A percentile compares a stretch with the other conserved stretches of the same genome.
Evolutionary conservation across 2,888 invertebrate species (phyloP).

Genomic region (Phoenoteleia sp.): DNA sequence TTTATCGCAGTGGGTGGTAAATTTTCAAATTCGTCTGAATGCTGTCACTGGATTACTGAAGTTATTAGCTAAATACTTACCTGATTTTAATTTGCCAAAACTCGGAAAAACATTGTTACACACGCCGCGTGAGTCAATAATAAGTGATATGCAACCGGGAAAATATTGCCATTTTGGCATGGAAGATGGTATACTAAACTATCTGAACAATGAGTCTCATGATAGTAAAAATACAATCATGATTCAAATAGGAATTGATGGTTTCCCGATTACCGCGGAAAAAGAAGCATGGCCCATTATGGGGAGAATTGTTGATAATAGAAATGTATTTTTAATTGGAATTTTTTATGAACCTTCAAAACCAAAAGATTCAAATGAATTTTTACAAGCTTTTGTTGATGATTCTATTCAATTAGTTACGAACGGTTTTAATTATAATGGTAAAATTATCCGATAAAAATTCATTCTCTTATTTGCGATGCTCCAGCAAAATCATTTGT

Average conservation of each 20-base stretch:
- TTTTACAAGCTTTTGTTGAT: not conserved
- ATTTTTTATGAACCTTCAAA: not conserved
- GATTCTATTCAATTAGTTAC: not conserved
- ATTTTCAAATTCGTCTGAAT: too few relatives aligned
- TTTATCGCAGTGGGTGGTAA: too few relatives aligned
- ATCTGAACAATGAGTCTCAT: not conserved
- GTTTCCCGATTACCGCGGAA: not conserved
- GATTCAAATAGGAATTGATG: slow-evolving; percentile 3
- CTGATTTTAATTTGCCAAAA: not conserved
- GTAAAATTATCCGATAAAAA: not conserved
- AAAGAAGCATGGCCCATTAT: slow-evolving; percentile 18
- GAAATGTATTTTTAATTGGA: not conserved
- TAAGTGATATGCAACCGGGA: not conserved
- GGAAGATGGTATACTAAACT: not conserved
- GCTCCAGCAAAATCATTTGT: slow-evolving; percentile 4
- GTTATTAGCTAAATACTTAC: not conserved
- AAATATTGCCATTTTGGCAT: slow-evolving; percentile 1
- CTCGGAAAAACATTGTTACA: not conserved
- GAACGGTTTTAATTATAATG: not conserved
- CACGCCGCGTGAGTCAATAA: not conserved
- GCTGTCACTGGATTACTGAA: too few relatives aligned
- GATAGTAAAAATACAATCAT: not conserved
- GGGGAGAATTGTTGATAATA: not conserved
- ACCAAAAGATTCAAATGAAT: not conserved
- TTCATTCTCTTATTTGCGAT: slow-evolving; percentile 2